Base-by-base conservation (phyloP, 1,140 invertebrate genomes). In the Neodiprion lecontei region DNA sequence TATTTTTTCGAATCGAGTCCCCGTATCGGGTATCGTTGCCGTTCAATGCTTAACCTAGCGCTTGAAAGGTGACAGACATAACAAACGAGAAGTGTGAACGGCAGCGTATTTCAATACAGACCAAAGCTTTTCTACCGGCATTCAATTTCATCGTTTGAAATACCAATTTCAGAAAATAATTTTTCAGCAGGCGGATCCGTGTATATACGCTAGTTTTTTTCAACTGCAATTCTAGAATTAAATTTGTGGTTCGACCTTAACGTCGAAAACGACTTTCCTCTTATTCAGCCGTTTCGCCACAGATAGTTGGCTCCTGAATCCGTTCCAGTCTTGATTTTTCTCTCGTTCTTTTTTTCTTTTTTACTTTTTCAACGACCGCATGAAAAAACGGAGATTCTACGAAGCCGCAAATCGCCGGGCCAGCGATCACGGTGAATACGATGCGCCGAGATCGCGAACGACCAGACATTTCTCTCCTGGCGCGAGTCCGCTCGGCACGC, bases 21-120 rank as follows among this genome's bases (percentile, higher is more conserved):
- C 21, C 21, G 40, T 69, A 69, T 69, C 67, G 67, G 67, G 67
- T 69, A 69, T 69, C 67, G 67, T 69, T 61, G 11, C 67, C 40
- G 67, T 69, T 69, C 67, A 69, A 69, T 69, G 67, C 67, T 69
- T 69, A 69, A 47, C 67, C 67, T 69, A 69, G 67, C 67, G 67
- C 67, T 23, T 69, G 67, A 69, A 69, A 69, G 67, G 67, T 69
- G 67, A 10, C 67, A 47, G 67, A 47, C 40, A 69, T 69, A 69
- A 69, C 21, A 69, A 69, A 47, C 67, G 67, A 69, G 11, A 23
- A 47, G 21, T 69, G 7, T 21, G 11, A 69, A 69, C 14, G 21
- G 11, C 23, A 0, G 21, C 40, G 12, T 65, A 17, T 14, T 14
- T 65, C 2, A 14, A 14, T 5, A 40, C 28, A 40, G 28, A 40